These are phyloP conservation scores for Butastur rufipennis DNA, from an alignment of 2,113 vertebrate species.

Conservation along the genomic window DNA sequence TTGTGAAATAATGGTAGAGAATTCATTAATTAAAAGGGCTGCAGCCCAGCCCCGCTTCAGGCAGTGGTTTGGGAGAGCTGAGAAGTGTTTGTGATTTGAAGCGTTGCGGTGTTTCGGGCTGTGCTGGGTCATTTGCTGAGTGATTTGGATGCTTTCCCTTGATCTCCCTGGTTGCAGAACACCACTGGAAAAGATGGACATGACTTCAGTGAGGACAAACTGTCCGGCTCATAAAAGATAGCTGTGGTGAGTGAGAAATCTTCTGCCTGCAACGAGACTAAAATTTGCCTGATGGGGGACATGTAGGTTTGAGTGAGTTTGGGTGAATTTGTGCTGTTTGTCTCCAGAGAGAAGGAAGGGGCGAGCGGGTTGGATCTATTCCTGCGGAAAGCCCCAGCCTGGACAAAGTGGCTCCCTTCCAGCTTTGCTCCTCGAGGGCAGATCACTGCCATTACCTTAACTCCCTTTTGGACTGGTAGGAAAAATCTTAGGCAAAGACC, in stretches of 20 bases:
- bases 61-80: background rate
- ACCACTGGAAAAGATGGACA: background rate
- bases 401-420: background rate
- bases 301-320: background rate
- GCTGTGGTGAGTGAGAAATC: background rate
- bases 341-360: background rate
- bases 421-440: background rate
- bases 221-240: background rate
- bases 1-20: background rate
- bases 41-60: background rate
- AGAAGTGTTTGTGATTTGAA: background rate
- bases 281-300: background rate
- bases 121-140: background rate
- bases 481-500: background rate
- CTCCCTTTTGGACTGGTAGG: background rate
- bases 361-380: fast-evolving
- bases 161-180: background rate
- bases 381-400: background rate
- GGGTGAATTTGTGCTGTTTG: background rate
- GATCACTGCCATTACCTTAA: background rate
- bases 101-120: background rate
- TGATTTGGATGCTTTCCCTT: background rate
- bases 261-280: background rate
- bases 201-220: background rate
- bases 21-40: background rate